phyloP scores from a whole-genome alignment of 2,888 invertebrate genomes.

The Argyra leucocephala region DNA sequence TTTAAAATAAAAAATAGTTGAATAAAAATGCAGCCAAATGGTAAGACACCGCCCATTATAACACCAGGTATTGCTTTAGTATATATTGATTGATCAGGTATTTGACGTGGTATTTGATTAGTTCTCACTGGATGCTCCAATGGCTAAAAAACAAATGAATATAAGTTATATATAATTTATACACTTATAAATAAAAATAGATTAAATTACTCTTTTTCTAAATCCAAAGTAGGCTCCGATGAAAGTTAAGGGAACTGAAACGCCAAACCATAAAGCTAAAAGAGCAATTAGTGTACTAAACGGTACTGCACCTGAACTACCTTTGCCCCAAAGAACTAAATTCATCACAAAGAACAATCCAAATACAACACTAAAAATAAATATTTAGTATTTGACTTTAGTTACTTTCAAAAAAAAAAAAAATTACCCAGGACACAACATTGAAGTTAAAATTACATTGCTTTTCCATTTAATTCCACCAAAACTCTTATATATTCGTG shows the following conservation, averaged over 20 bases:
- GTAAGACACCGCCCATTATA: constrained; percentile 96
- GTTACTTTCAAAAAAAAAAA: constrained; percentile 3
- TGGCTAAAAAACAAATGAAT: constrained; percentile 65
- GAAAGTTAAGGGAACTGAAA: constrained; percentile 96
- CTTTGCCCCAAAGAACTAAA: constrained; percentile 89
- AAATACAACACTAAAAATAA: constrained; percentile 73
- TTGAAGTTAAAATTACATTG: constrained; percentile 90
- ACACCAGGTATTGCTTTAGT: constrained; percentile 92
- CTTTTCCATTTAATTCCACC: constrained; percentile 98
- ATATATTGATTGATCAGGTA: constrained; percentile 97
- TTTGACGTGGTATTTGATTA: constrained; percentile 96
- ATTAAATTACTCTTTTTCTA: constrained; percentile 54
- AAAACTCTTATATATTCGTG: constrained; percentile 95
- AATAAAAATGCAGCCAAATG: constrained; percentile 96
- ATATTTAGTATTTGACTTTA: background rate
- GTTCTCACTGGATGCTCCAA: constrained; percentile 96
- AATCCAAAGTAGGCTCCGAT: constrained; percentile 98
- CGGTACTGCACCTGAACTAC: constrained; percentile 92
- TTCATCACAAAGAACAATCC: constrained; percentile 96
- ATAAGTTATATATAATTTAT: constrained; percentile 15
- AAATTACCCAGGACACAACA: constrained; percentile 87
- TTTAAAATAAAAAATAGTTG: constrained; percentile 98
- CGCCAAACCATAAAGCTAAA: constrained; percentile 91
- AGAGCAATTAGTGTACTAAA: constrained; percentile 92
- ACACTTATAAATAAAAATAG: background rate